These are phyloP conservation scores for Mormyrus lacerda DNA, from an alignment of 2,113 vertebrate genomes.

Conservation along the genomic window DNA sequence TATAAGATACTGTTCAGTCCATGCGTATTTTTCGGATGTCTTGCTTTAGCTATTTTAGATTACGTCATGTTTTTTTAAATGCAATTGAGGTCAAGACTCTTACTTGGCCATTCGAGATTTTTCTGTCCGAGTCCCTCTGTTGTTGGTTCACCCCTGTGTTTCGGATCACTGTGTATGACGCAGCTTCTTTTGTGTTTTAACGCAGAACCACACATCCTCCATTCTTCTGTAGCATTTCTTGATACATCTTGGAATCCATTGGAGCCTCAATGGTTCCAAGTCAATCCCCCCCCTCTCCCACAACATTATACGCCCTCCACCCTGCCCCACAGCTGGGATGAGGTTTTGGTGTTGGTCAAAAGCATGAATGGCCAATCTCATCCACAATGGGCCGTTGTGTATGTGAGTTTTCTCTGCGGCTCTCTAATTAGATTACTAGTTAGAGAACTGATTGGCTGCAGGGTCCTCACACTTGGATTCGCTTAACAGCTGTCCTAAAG, in stretches of 20 bases:
- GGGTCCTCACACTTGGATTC: neutral
- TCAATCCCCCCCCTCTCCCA: too few species aligned
- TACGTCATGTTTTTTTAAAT: neutral
- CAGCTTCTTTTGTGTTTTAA: neutral
- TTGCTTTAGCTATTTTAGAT: neutral
- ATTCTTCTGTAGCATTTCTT: neutral
- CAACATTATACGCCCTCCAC: neutral
- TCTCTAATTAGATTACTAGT: neutral
- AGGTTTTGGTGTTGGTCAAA: neutral
- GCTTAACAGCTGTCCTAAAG: neutral
- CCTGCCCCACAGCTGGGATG: neutral
- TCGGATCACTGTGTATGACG: neutral
- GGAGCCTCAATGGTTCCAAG: neutral
- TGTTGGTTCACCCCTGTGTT: neutral
- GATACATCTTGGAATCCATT: neutral
- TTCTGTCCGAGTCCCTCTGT: neutral
- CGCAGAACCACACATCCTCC: neutral
- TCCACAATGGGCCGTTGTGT: neutral
- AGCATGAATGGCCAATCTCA: neutral
- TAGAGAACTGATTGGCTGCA: neutral
- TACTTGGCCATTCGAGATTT: neutral
- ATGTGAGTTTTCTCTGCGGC: neutral
- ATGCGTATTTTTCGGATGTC: neutral
- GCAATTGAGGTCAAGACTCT: neutral
- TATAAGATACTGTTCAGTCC: neutral